Evolutionary conservation across 2,797 vertebrate species (phyloP).

Genomic region (Halcyon smyrnensis): DNA sequence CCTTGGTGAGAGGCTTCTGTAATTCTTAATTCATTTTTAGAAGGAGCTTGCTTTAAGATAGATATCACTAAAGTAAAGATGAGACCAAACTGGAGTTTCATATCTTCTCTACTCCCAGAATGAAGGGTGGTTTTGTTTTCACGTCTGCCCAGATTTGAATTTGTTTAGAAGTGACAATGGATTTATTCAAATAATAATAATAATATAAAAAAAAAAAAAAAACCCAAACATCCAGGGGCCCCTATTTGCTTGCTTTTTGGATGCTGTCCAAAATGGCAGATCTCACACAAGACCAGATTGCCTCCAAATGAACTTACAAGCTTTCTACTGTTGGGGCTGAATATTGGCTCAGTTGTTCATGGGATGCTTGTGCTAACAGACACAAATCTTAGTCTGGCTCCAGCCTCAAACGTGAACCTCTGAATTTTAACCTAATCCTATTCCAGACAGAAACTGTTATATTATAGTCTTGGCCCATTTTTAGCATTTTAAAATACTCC

Average conservation of each 20-base stretch:
- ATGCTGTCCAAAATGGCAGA: conserved; percentile 13
- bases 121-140: background rate
- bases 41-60: background rate
- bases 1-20: background rate
- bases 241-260: conserved; percentile 13
- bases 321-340: background rate
- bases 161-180: conserved; percentile 7
- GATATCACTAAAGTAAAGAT: background rate
- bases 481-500: background rate
- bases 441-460: background rate
- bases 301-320: background rate
- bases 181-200: background rate
- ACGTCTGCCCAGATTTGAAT: conserved; percentile 1
- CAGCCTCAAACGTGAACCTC: background rate
- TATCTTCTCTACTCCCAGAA: background rate
- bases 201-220: background rate
- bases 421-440: background rate
- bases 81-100: background rate
- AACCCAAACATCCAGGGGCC: background rate
- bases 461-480: background rate
- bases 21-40: background rate
- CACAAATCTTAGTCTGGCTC: background rate
- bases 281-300: conserved; percentile 4
- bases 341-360: background rate
- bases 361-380: background rate